These are phyloP conservation scores for Ariopsis seemanni DNA, from an alignment of 2,113 vertebrate species.

Conservation along the genomic window DNA sequence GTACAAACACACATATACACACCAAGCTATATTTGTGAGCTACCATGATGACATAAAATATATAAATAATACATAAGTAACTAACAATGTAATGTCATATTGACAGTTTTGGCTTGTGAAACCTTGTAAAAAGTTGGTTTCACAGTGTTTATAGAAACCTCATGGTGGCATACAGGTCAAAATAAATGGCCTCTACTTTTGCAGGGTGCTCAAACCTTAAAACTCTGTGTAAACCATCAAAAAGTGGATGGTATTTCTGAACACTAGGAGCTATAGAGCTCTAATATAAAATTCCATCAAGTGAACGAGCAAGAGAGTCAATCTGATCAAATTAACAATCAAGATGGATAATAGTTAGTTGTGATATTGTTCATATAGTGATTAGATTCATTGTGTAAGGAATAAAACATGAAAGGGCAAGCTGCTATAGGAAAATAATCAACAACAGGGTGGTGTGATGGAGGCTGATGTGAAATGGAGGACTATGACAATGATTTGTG, in stretches of 20 bases:
- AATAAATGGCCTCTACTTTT: background rate
- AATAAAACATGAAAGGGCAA: background rate
- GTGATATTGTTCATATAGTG: background rate
- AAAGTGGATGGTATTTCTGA: background rate
- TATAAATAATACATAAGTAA: background rate
- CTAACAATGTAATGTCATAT: background rate
- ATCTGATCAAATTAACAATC: background rate
- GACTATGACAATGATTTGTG: too few relatives aligned
- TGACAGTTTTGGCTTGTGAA: constrained; percentile 7
- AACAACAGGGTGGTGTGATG: background rate
- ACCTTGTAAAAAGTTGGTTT: background rate
- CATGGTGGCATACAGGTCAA: background rate
- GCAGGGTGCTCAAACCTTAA: background rate
- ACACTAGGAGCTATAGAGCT: background rate
- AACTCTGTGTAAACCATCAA: background rate
- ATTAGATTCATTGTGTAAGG: background rate
- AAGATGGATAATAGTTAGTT: background rate
- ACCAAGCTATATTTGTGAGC: constrained; percentile 7
- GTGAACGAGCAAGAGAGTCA: background rate
- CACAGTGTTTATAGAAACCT: background rate
- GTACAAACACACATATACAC: background rate
- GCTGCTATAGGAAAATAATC: background rate
- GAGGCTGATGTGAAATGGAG: background rate
- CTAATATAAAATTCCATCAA: background rate
- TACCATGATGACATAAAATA: background rate